Evolutionary conservation across 2,888 invertebrate genomes (phyloP).

Genomic region (Merodon equestris): DNA sequence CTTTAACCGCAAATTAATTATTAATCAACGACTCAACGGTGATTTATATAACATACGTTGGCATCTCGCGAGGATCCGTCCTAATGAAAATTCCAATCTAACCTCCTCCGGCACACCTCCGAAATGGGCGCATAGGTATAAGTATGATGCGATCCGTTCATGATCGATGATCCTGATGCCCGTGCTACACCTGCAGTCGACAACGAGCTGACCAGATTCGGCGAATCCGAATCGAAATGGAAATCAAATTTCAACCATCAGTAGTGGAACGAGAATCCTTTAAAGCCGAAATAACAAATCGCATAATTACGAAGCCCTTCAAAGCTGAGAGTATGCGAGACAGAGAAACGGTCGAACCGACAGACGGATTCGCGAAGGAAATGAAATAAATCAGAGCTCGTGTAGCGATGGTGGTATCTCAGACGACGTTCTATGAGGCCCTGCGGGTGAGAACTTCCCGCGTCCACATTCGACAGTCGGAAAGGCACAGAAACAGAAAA

Average conservation of each 20-base stretch:
- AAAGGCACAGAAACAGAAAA: too few relatives aligned
- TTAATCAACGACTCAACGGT: conserved; percentile 75
- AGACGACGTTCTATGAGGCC: conserved; percentile 61
- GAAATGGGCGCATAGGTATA: conserved; percentile 28
- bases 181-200: conserved; percentile 56
- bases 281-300: conserved; percentile 68
- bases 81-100: conserved; percentile 69
- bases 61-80: conserved; percentile 57
- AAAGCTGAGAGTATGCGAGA: background rate
- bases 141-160: conserved; percentile 21
- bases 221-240: conserved; percentile 67
- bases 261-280: conserved; percentile 52
- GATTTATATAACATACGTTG: conserved; percentile 62
- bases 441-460: conserved; percentile 64
- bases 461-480: conserved; percentile 60
- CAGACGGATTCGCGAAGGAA: conserved; percentile 18
- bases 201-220: too few relatives aligned
- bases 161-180: conserved; percentile 66
- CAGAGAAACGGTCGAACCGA: conserved; percentile 1
- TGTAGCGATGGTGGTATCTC: conserved; percentile 67
- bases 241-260: conserved; percentile 61
- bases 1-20: conserved; percentile 77
- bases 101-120: conserved; percentile 63
- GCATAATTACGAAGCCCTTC: conserved; percentile 65
- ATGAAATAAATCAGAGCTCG: conserved; percentile 56